Conservation (phyloP, 2,797 vertebrate species). For the Lophotriccus pileatus region DNA sequence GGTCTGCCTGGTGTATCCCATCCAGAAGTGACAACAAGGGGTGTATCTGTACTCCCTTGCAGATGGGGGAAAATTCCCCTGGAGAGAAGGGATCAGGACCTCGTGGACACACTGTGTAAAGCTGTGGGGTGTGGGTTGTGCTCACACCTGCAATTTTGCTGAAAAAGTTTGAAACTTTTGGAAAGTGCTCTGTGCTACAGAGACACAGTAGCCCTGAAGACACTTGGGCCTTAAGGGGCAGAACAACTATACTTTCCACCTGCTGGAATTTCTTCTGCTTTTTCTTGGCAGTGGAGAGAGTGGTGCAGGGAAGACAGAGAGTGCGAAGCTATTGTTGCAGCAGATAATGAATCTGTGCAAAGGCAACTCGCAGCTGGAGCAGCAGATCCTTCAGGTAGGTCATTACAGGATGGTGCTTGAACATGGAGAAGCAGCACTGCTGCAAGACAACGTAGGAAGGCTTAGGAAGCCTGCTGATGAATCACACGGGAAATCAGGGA, state of each 20-base stretch:
- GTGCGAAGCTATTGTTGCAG: conserved; percentile 75
- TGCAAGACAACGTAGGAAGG: neutral
- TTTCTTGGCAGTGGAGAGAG: conserved; percentile 76
- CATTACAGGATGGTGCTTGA: neutral
- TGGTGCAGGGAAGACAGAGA: conserved; percentile 81
- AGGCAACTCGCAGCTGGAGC: conserved; percentile 77
- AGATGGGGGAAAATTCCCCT: neutral
- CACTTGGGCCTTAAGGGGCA: neutral
- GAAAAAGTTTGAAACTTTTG: neutral
- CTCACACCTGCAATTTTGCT: neutral
- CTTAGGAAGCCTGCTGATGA: neutral
- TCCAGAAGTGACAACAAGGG: neutral
- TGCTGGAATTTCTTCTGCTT: neutral
- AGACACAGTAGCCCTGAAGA: neutral
- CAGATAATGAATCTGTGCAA: conserved; percentile 78
- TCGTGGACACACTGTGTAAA: accelerated
- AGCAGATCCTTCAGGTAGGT: conserved; percentile 79
- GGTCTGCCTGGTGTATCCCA: neutral
- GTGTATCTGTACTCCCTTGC: neutral
- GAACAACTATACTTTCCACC: neutral
- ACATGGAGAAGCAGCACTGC: neutral
- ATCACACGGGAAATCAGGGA: neutral
- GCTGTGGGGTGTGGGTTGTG: neutral
- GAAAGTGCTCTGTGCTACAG: neutral
- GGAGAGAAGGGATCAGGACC: neutral